phyloP scores from a whole-genome alignment of 2,888 invertebrate genomes.

The Cactoblastis cactorum region DNA sequence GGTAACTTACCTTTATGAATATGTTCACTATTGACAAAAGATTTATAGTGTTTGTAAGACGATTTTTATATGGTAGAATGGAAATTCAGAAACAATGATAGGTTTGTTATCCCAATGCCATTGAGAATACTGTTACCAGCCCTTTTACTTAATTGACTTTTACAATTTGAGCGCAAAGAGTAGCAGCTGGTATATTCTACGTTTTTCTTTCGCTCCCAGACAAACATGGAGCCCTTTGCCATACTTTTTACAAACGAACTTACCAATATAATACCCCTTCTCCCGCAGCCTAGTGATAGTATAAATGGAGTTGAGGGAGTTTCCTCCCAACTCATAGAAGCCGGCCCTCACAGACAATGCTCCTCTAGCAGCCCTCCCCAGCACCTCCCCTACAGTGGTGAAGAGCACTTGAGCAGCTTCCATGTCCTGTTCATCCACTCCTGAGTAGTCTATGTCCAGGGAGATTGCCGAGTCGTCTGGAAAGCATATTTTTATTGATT shows the following conservation, averaged over 20 bases:
- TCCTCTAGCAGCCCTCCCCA: constrained; percentile 81
- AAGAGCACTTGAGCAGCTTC: constrained; percentile 84
- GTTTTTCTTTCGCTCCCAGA: no score
- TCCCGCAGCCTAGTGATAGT: constrained; percentile 88
- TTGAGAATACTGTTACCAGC: no score
- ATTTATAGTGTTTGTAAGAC: no score
- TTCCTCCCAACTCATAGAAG: constrained; percentile 92
- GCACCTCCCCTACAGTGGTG: constrained; percentile 85
- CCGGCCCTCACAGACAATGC: constrained; percentile 82
- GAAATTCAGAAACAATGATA: no score
- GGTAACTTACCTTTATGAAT: no score
- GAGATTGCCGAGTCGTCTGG: constrained; percentile 76
- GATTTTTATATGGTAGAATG: no score
- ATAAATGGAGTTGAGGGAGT: constrained; percentile 91
- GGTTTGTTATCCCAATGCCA: no score
- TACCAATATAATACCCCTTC: constrained; percentile 87
- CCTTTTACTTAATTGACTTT: no score
- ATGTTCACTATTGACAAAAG: no score
- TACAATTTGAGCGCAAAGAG: no score
- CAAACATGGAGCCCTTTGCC: no score
- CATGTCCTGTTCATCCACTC: constrained; percentile 78
- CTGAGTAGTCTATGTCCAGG: constrained; percentile 83
- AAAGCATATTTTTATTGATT: not conserved
- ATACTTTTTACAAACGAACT: constrained; percentile 37
- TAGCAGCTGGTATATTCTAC: no score